Evolutionary conservation across 2,888 invertebrate genomes (phyloP), one percentile per base, ranked within the genome.

Genomic region (Oligia latruncula): DNA sequence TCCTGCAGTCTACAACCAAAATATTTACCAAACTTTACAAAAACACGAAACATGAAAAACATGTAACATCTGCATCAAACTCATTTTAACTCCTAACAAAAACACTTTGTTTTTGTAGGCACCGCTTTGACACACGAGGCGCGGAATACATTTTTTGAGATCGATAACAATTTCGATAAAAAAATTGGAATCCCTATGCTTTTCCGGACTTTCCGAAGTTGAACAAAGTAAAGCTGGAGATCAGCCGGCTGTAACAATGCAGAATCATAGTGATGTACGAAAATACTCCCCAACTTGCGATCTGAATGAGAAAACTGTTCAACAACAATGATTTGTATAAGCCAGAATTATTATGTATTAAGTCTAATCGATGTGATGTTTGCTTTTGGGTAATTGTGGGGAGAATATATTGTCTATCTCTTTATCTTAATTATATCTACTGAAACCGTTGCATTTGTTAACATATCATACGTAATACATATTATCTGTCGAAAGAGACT

Each of bases 221-320:
- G 88, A 88, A 88, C 84, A 83, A 86, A 88, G 87, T 87, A 82
- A 89, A 86, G 82, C 80, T 35, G 68, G 64, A 78, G 88, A 88
- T 88, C 88, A 88, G 88, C 76, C 90, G 71, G 78, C 73, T 84
- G 87, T 86, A 88, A 90, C 84, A 86, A 86, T 84, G 87, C 82
- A 83, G 79, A 84, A 84, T 88, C 90, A 86, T 83, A 83, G 90
- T 89, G 88, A 89, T 86, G 78, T 89, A 84, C 77, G 72, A 80
- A 88, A 88, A 88, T 43, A 86, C 77, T 70, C 62, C 68, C 70
- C 77, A 60, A 75, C 78, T 80, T 58, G 43, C 46, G 72, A 82
- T 73, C 64, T 55, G 71, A 71, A 78, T 40, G 64, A 77, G 77
- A 78, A 82, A 79, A 78, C 71, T 77, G 80, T 89, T 82, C 49